Conservation (phyloP, 2,797 vertebrate genomes). For the Australoheros facetus region DNA sequence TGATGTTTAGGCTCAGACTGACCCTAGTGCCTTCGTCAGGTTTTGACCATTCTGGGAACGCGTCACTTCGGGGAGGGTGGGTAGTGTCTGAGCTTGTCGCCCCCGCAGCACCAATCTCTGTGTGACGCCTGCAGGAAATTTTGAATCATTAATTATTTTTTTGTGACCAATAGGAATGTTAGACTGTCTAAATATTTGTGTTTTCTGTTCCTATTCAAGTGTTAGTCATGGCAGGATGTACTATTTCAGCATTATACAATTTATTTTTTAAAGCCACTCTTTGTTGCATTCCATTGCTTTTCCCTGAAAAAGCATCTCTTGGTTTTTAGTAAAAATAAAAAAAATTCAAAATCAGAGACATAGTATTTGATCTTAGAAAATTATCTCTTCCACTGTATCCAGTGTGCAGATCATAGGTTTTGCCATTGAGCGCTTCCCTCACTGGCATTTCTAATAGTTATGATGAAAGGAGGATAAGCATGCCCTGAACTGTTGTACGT, state of each 20-base stretch:
- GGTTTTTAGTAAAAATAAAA: neutral
- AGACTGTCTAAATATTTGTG: conserved; percentile 64
- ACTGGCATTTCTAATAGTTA: conserved; percentile 24
- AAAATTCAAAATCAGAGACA: no score
- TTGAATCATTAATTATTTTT: conserved; percentile 44
- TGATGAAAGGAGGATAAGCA: conserved; percentile 50
- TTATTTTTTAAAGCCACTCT: neutral
- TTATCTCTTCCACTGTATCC: neutral
- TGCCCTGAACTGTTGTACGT: conserved; percentile 32
- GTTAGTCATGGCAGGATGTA: conserved; percentile 50
- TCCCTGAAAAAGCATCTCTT: neutral
- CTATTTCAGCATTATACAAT: conserved; percentile 23
- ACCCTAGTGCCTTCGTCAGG: conserved; percentile 40
- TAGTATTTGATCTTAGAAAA: neutral
- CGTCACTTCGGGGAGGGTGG: neutral
- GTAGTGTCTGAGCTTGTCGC: conserved; percentile 10
- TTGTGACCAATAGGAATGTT: conserved; percentile 7
- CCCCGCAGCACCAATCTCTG: conserved; percentile 36
- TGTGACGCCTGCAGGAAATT: conserved; percentile 36
- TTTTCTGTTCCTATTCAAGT: conserved; percentile 33
- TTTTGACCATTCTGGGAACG: conserved; percentile 71
- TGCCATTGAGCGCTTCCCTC: neutral
- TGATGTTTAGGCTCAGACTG: conserved; percentile 27
- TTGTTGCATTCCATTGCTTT: neutral
- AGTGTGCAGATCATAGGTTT: neutral